Evolutionary conservation across 1,140 invertebrate species (phyloP).

Genomic region (Thereuonema tuberculata): DNA sequence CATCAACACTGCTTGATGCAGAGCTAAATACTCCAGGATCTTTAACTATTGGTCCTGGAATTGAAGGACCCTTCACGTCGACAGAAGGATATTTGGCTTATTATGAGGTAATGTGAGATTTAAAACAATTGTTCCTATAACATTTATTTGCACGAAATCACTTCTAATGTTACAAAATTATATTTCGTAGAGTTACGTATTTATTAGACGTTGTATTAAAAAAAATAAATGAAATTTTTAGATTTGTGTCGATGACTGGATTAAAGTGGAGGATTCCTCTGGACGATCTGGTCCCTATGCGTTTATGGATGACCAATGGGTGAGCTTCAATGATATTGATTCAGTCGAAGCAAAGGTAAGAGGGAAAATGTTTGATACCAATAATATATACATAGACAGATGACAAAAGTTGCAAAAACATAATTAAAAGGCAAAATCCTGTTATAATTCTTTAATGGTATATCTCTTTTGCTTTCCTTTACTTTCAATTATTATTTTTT

Average conservation of each 20-base stretch:
- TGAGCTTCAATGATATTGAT: neutral
- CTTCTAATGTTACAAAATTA: too few relatives aligned
- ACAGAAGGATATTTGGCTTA: constrained; percentile 87
- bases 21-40: constrained; percentile 61
- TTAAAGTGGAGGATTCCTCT: neutral
- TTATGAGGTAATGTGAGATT: constrained; percentile 71
- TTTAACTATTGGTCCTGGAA: constrained; percentile 73
- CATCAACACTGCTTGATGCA: constrained; percentile 69
- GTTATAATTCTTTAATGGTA: too few relatives aligned
- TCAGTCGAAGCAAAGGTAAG: neutral
- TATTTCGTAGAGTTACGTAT: too few relatives aligned
- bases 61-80: constrained; percentile 72
- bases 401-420: too few relatives aligned
- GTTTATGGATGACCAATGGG: neutral
- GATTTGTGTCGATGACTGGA: neutral
- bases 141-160: too few relatives aligned
- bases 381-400: too few relatives aligned
- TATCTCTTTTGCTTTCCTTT: too few relatives aligned
- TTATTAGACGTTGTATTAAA: too few relatives aligned
- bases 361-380: too few relatives aligned
- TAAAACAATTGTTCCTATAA: too few relatives aligned
- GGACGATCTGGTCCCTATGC: neutral
- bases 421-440: too few relatives aligned
- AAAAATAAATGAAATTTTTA: neutral
- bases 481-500: too few relatives aligned